Percentiles rank a stretch among this genome's conserved stretches.
Conservation (phyloP, 2,113 vertebrate species). For the Diphyllodes magnificus region DNA sequence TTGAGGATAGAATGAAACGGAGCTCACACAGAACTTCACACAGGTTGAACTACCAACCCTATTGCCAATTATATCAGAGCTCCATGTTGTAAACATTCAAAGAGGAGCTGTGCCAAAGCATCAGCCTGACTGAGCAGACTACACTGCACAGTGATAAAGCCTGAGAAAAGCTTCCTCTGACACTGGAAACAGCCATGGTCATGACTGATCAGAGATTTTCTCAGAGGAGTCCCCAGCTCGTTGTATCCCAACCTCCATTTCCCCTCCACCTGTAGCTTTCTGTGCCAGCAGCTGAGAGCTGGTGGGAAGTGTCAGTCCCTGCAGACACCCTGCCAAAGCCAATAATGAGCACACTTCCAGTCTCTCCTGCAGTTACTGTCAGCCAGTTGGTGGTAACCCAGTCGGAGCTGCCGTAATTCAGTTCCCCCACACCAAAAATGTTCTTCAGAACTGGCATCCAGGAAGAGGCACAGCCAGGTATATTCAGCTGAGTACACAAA, state of each 20-base stretch:
- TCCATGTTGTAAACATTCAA: not conserved
- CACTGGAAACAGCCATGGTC: not conserved
- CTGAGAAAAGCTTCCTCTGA: not conserved
- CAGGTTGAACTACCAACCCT: not conserved
- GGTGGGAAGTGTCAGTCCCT: not conserved
- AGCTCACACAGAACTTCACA: not conserved
- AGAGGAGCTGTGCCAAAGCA: not conserved
- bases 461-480: not conserved
- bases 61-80: not conserved
- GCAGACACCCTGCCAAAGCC: not conserved
- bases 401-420: not conserved
- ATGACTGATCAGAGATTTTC: not conserved
- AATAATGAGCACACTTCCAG: conserved; percentile 9
- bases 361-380: not conserved
- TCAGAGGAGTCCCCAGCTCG: not conserved
- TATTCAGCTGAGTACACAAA: not conserved
- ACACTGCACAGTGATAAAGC: not conserved
- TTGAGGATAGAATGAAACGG: not conserved
- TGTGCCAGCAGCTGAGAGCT: not conserved
- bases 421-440: not conserved
- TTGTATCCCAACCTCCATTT: not conserved
- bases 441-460: not conserved
- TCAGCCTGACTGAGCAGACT: not conserved
- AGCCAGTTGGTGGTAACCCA: not conserved
- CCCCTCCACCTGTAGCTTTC: not conserved